phyloP scores from a whole-genome alignment of 2,797 vertebrate genomes.

The Ispidina lecontei region DNA sequence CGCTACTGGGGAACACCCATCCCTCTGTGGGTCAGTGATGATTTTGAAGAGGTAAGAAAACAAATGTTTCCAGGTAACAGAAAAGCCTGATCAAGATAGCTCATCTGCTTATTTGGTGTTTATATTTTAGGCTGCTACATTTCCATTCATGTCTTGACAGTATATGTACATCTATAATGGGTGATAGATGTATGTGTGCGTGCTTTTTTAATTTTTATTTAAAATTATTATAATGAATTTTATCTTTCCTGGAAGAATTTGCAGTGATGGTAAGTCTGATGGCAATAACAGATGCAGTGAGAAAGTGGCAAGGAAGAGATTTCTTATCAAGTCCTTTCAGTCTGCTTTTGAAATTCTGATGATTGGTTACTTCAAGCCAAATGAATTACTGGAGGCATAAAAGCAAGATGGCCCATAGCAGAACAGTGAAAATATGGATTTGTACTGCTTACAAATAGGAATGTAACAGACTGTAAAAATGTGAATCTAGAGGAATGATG shows the following conservation, averaged over 20 bases:
- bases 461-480: not conserved
- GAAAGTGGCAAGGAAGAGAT: not conserved
- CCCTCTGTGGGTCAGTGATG: constrained; percentile 94
- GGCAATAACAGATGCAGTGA: not conserved
- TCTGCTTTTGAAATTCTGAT: not conserved
- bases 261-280: not conserved
- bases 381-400: not conserved
- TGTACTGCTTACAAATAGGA: not conserved
- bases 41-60: constrained; percentile 84
- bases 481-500: not conserved
- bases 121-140: not conserved
- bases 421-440: not conserved
- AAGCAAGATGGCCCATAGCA: not conserved
- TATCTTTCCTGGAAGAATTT: not conserved
- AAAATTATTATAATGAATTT: not conserved
- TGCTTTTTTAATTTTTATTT: not conserved
- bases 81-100: not conserved
- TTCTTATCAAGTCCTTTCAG: not conserved
- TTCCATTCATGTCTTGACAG: not conserved
- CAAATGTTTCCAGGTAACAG: not conserved
- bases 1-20: constrained; percentile 98
- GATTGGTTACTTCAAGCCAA: not conserved
- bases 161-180: not conserved
- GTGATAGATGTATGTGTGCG: not conserved
- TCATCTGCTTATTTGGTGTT: not conserved